A percentile compares a stretch with the other conserved stretches of the same genome.
Evolutionary conservation across 2,888 invertebrate species (phyloP).

Genomic region (Pedicia rivosa): DNA sequence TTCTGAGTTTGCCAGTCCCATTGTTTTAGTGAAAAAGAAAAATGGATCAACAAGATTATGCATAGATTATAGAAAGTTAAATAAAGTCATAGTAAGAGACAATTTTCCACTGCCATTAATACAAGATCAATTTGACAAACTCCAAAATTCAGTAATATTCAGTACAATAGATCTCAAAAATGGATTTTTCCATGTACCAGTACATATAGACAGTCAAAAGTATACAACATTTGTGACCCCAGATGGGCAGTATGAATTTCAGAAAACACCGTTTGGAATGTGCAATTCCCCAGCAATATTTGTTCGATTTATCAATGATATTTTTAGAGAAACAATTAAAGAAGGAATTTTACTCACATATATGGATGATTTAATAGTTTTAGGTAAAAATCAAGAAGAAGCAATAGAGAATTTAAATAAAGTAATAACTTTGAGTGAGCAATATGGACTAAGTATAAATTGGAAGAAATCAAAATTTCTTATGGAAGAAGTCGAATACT

Average conservation of each 20-base stretch:
- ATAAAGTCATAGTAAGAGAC: slow-evolving; percentile 18
- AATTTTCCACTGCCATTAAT: slow-evolving; percentile 21
- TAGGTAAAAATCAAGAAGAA: background rate
- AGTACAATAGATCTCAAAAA: slow-evolving; percentile 18
- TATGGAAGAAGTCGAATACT: background rate
- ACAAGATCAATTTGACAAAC: slow-evolving; percentile 20
- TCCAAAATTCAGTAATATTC: slow-evolving; percentile 15
- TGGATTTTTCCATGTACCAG: slow-evolving; percentile 19
- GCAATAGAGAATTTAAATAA: background rate
- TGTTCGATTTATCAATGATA: slow-evolving; percentile 12
- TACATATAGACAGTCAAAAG: slow-evolving; percentile 14
- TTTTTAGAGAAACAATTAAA: background rate
- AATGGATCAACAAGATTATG: slow-evolving; percentile 11
- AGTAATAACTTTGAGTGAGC: background rate
- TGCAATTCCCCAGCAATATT: slow-evolving; percentile 21
- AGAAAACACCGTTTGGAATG: slow-evolving; percentile 23
- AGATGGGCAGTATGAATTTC: slow-evolving; percentile 23
- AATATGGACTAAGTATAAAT: slow-evolving; percentile 1
- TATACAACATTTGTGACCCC: slow-evolving; percentile 25
- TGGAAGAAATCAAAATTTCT: slow-evolving; percentile 1
- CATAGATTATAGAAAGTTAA: slow-evolving; percentile 22
- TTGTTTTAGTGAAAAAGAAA: slow-evolving; percentile 11
- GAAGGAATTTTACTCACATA: background rate
- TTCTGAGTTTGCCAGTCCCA: slow-evolving; percentile 16
- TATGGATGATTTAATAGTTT: slow-evolving; percentile 5